Conservation (phyloP, 2,797 vertebrate genomes). For the Melanotaenia nigrans region DNA sequence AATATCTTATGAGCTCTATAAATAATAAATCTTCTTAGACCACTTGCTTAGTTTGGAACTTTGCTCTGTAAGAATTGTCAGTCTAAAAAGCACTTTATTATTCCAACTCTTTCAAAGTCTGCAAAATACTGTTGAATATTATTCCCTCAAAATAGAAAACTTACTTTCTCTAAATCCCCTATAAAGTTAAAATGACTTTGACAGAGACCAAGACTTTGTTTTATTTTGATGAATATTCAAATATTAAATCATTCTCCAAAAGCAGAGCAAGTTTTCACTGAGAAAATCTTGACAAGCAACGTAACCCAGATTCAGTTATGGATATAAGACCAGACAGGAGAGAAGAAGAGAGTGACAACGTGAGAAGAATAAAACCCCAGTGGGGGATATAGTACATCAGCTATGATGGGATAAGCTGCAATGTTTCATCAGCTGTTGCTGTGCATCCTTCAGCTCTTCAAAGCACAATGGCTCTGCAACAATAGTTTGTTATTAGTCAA, state of each 20-base stretch:
- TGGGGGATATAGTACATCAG: conserved; percentile 43
- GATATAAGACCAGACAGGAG: conserved; percentile 32
- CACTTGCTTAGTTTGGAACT: conserved; percentile 37
- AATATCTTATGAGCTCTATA: conserved; percentile 50
- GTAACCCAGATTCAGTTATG: conserved; percentile 50
- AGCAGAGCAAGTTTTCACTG: not conserved
- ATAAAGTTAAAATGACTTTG: conserved; percentile 4
- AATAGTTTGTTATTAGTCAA: conserved; percentile 44
- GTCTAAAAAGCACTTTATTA: conserved; percentile 38
- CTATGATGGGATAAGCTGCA: conserved; percentile 40
- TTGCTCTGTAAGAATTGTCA: conserved; percentile 19
- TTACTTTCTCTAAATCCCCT: not conserved
- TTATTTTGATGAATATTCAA: not conserved
- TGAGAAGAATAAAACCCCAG: conserved; percentile 27
- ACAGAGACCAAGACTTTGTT: not conserved
- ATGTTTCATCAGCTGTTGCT: conserved; percentile 52
- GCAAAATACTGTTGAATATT: conserved; percentile 15
- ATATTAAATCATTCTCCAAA: not conserved
- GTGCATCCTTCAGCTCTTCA: conserved; percentile 38
- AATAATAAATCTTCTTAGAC: conserved; percentile 66
- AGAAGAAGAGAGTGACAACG: conserved; percentile 24
- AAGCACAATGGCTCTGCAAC: conserved; percentile 31
- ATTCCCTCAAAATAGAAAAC: conserved; percentile 12
- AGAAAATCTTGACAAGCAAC: conserved; percentile 6
- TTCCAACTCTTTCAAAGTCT: conserved; percentile 30